Base-by-base conservation (phyloP, 1,140 invertebrate species). In the Pantala flavescens region DNA sequence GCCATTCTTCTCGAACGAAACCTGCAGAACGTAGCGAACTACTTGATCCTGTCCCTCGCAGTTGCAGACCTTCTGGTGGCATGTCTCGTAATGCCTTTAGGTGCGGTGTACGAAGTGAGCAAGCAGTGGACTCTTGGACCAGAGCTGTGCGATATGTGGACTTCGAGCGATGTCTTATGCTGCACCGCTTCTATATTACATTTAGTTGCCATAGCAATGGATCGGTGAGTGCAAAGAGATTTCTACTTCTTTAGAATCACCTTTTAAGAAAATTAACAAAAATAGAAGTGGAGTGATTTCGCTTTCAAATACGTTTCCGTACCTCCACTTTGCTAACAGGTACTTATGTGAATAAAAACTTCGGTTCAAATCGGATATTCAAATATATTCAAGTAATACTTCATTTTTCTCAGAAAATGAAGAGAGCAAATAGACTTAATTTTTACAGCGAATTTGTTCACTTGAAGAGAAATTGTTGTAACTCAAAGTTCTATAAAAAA, bases 141-240 rank as follows among this genome's bases (percentile, higher is more conserved):
- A 0, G 89, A 91, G 80, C 84, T 97, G 42, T 96, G 95, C 82
- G 94, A 96, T 83, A 93, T 97, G 89, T 97, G 94, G 94, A 95
- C 94, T 16, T 93, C 91, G 5, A 90, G 91, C 74, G 95, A 98
- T 81, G 94, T 97, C 11, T 85, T 97, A 0, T 96, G 94, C 81
- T 97, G 96, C 83, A 97, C 95, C 0, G 94, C 95, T 9, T 95
- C 93, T 28, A 98, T 98, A 79, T 84, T 97, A 7, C 95, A 98
- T 84, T 86, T 98, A n/a, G 92, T 97, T 12, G 94, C 94, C 75
- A 97, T 98, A 76, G 95, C 95, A 70, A 84, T 96, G n/a, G 95
- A 97, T 84, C 90, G 95, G 90, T 93, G 82, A 82, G 79, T 81
- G 73, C 71, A 5, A n/a, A n/a, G n/a, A n/a, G n/a, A n/a, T n/a